Conservation (phyloP, 1,140 invertebrate species). For the Ceratina calcarata region DNA sequence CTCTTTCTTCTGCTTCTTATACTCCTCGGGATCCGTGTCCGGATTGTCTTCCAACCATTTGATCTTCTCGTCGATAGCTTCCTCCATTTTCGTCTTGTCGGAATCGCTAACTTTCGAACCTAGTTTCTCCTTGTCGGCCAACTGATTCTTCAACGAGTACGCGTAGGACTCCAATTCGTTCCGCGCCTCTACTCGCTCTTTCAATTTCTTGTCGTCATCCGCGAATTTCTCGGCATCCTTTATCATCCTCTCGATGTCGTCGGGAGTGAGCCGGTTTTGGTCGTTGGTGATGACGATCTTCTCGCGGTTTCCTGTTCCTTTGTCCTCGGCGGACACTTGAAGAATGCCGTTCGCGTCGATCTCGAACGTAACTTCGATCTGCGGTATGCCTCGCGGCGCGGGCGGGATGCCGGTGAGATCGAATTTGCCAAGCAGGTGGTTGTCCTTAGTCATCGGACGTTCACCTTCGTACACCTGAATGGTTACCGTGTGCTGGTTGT, state of each 20-base stretch:
- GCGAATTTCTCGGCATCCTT: constrained; percentile 99
- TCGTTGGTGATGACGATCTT: constrained; percentile 99
- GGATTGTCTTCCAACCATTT: constrained; percentile 99
- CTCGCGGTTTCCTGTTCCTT: constrained; percentile 98
- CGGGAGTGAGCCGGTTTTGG: constrained; percentile 97
- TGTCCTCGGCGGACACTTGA: constrained; percentile 98
- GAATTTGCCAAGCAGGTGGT: constrained; percentile 98
- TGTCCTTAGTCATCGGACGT: constrained; percentile 99
- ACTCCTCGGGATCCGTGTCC: constrained; percentile 96
- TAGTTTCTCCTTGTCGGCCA: constrained; percentile 98
- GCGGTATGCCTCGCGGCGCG: constrained; percentile 98
- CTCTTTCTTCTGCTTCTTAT: constrained; percentile 98
- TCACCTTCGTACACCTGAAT: constrained; percentile 99
- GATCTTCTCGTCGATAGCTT: constrained; percentile 97
- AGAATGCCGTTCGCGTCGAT: constrained; percentile 99
- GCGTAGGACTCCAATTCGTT: constrained; percentile 98
- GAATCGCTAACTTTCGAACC: constrained; percentile 93
- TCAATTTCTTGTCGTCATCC: constrained; percentile 98
- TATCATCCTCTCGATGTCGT: constrained; percentile 99
- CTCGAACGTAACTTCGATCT: constrained; percentile 99
- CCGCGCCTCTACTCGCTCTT: constrained; percentile 97
- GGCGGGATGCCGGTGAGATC: constrained; percentile 99
- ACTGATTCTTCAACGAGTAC: constrained; percentile 98
- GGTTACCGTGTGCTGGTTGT: constrained; percentile 99
- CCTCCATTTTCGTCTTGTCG: constrained; percentile 97